Evolutionary conservation across 2,888 invertebrate genomes (phyloP).

Genomic region (Adela reaumurella): DNA sequence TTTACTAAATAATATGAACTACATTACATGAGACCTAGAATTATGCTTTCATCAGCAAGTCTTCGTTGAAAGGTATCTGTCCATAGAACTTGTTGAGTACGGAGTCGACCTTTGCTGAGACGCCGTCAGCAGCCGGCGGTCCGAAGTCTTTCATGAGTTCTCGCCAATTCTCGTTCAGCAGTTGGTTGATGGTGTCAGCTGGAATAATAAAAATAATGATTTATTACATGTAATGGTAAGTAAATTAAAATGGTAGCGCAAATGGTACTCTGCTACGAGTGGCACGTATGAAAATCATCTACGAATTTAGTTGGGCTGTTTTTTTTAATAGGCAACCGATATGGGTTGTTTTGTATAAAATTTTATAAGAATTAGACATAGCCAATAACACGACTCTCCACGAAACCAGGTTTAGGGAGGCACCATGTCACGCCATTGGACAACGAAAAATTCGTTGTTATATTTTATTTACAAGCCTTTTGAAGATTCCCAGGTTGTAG

Average conservation of each 20-base stretch:
- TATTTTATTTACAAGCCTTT: too few relatives aligned
- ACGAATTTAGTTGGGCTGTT: too few relatives aligned
- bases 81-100: slow-evolving; percentile 13
- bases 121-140: slow-evolving; percentile 11
- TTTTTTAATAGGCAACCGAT: too few relatives aligned
- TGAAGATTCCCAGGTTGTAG: too few relatives aligned
- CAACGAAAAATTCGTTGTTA: too few relatives aligned
- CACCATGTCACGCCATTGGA: too few relatives aligned
- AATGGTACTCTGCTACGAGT: neutral
- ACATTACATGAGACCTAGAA: neutral
- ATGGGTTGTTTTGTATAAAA: too few relatives aligned
- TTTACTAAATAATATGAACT: too few relatives aligned
- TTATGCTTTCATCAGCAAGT: slow-evolving; percentile 4
- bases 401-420: too few relatives aligned
- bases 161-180: slow-evolving; percentile 15
- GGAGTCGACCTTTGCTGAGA: slow-evolving; percentile 11
- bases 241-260: slow-evolving; percentile 10
- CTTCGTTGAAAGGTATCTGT: slow-evolving; percentile 11
- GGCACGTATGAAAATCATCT: too few relatives aligned
- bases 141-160: slow-evolving; percentile 15
- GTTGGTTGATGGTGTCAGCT: slow-evolving; percentile 15
- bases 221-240: neutral
- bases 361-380: too few relatives aligned
- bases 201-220: slow-evolving; percentile 6
- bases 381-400: too few relatives aligned